phyloP scores from a whole-genome alignment of 1,140 invertebrate species.

The Myzus persicae region DNA sequence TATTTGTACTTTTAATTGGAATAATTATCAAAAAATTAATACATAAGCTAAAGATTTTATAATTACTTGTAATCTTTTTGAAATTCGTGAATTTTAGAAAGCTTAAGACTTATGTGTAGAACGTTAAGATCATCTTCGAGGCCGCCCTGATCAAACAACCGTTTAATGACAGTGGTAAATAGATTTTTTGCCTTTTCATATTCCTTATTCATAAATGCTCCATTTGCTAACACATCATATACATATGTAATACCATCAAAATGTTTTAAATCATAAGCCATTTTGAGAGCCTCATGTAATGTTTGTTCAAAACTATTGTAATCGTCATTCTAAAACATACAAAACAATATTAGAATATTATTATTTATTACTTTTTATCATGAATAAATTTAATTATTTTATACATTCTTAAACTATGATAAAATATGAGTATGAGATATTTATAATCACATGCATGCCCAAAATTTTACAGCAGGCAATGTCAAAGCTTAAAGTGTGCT shows the following conservation, averaged over 20 bases:
- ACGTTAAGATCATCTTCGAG: conserved; percentile 77
- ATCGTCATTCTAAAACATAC: conserved; percentile 72
- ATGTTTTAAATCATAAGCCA: conserved; percentile 82
- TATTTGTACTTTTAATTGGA: not conserved
- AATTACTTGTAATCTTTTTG: conserved; percentile 69
- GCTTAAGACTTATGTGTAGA: conserved; percentile 79
- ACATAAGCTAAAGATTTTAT: no score
- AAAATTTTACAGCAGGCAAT: no score
- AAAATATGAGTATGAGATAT: no score
- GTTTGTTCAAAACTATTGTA: conserved; percentile 84
- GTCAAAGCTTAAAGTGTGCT: no score
- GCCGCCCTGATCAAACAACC: conserved; percentile 74
- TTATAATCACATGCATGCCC: no score
- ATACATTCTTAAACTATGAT: not conserved
- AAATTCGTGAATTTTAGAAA: conserved; percentile 76
- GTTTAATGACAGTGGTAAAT: conserved; percentile 82
- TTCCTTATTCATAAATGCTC: conserved; percentile 79
- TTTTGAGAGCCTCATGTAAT: conserved; percentile 80
- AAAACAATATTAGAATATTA: not conserved
- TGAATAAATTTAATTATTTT: not conserved
- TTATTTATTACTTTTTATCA: not conserved
- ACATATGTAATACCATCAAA: conserved; percentile 82
- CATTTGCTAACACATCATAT: conserved; percentile 89
- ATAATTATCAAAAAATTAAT: no score
- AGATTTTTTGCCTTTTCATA: conserved; percentile 84